Conservation (phyloP, 2,113 vertebrate species). For the Psilopogon haemacephalus region DNA sequence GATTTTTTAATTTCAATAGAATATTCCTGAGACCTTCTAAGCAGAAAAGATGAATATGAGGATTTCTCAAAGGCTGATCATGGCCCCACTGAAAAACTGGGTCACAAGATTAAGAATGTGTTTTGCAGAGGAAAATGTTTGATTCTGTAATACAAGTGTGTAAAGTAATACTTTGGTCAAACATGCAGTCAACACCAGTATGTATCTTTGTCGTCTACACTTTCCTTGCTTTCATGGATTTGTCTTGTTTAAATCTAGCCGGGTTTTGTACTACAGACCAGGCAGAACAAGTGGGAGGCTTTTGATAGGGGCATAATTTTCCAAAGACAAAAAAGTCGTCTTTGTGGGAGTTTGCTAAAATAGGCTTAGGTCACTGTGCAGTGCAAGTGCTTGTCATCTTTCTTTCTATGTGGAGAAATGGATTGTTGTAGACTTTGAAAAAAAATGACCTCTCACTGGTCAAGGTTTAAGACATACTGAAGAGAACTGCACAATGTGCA, state of each 20-base stretch:
- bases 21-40: background rate
- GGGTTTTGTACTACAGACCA: background rate
- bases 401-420: background rate
- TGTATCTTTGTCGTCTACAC: background rate
- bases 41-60: background rate
- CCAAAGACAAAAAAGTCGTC: constrained; percentile 22
- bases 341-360: constrained; percentile 52
- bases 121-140: background rate
- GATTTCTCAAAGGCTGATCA: background rate
- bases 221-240: background rate
- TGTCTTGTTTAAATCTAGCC: background rate
- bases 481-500: background rate
- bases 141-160: background rate
- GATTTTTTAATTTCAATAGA: background rate
- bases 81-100: background rate
- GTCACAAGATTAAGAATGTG: background rate
- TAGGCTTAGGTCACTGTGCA: background rate
- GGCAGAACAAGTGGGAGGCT: background rate
- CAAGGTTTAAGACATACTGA: background rate
- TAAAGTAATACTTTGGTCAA: background rate
- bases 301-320: constrained; percentile 41
- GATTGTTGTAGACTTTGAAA: background rate
- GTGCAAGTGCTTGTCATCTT: background rate
- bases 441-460: background rate
- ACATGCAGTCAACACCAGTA: background rate